A percentile compares a stretch with the other conserved stretches of the same genome.
Conservation (phyloP, 92 coral and sea anemone species). For the Umimayanthus kanabou region DNA sequence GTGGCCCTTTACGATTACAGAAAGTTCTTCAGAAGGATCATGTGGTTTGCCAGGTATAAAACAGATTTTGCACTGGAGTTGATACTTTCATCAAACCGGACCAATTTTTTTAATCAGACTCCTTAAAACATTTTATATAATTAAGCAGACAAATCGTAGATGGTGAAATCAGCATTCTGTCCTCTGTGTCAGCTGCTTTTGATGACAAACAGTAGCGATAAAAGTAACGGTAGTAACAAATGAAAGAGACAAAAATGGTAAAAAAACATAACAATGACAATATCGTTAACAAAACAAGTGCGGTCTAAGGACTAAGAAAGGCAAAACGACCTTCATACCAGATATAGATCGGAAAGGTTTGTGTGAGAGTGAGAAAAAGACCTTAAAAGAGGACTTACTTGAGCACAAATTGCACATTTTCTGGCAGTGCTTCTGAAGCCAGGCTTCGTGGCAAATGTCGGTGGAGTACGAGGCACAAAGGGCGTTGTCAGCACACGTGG, state of each 20-base stretch:
- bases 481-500: conserved; percentile 19
- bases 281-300: neutral
- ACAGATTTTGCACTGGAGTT: no score
- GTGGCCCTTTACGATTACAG: neutral
- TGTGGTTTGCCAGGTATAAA: neutral
- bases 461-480: conserved; percentile 35
- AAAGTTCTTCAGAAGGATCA: neutral
- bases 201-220: no score
- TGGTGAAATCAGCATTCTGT: neutral
- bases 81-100: neutral
- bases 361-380: no score
- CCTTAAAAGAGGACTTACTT: no score
- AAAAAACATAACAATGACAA: neutral
- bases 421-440: no score
- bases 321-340: no score
- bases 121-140: neutral
- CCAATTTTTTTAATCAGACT: neutral
- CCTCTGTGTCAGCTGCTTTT: neutral
- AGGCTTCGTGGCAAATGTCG: conserved; percentile 29
- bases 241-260: neutral
- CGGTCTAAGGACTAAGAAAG: no score
- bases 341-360: no score
- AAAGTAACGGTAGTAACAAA: no score
- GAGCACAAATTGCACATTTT: no score
- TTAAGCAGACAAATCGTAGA: neutral